These are phyloP conservation scores for Phaethornis superciliosus DNA, from an alignment of 2,113 vertebrate species.

Conservation along the genomic window DNA sequence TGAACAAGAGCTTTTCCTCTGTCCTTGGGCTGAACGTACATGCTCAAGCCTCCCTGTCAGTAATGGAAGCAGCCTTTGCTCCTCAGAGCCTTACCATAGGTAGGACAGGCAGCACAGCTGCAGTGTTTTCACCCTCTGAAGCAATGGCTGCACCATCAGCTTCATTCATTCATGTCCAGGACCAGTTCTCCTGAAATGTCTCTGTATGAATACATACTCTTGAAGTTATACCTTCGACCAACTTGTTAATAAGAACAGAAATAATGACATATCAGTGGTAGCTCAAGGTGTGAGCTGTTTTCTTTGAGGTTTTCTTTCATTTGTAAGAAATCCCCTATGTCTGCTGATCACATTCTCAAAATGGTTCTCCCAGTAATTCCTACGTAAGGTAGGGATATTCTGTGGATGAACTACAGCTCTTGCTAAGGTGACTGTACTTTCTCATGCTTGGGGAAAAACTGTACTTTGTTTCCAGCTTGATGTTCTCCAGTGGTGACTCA, in stretches of 20 bases:
- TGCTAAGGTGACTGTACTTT: neutral
- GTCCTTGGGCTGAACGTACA: fast-evolving
- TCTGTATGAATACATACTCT: neutral
- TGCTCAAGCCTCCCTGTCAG: neutral
- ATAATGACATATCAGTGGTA: neutral
- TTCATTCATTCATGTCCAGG: neutral
- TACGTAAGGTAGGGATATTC: neutral
- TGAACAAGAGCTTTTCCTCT: neutral
- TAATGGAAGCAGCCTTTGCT: neutral
- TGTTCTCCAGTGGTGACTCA: neutral
- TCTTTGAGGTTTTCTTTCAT: neutral
- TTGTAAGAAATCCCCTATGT: neutral
- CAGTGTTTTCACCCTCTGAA: neutral
- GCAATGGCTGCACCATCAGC: neutral
- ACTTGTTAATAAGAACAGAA: neutral
- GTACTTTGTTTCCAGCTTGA: neutral
- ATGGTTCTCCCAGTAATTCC: neutral
- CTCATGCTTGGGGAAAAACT: neutral
- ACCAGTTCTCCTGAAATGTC: neutral
- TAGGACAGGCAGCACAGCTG: neutral
- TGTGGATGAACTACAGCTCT: neutral
- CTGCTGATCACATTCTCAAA: neutral
- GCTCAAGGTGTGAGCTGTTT: neutral
- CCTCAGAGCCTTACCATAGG: neutral
- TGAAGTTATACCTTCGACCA: neutral